Conservation (phyloP, 2,888 invertebrate species). For the Zaprionus lineosus region DNA sequence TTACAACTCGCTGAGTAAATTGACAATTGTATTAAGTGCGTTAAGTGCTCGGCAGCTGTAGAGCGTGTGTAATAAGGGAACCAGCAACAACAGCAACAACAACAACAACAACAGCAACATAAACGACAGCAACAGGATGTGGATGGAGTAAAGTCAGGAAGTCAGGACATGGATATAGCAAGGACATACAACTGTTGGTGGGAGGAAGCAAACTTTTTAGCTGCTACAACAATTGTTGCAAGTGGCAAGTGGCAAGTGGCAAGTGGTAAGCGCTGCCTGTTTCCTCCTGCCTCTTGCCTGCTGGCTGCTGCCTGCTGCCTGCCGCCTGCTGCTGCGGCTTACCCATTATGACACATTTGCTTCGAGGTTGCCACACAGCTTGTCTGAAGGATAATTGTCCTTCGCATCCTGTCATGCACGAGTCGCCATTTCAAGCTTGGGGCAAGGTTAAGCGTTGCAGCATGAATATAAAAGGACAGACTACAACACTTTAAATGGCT, state of each 20-base stretch:
- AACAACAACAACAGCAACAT: no score
- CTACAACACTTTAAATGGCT: no score
- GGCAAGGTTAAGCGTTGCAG: slow-evolving; percentile 42
- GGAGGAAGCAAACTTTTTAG: slow-evolving; percentile 40
- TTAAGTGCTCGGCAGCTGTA: slow-evolving; percentile 51
- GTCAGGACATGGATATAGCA: slow-evolving; percentile 35
- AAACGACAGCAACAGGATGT: no score
- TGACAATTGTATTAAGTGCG: slow-evolving; percentile 70
- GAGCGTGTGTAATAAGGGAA: slow-evolving; percentile 10
- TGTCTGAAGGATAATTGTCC: slow-evolving; percentile 66
- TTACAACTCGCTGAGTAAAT: slow-evolving; percentile 37
- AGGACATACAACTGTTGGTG: slow-evolving; percentile 49
- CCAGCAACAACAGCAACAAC: slow-evolving; percentile 26
- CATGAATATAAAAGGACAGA: no score
- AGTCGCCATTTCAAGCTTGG: slow-evolving; percentile 4
- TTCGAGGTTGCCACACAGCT: slow-evolving; percentile 36
- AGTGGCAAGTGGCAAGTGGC: slow-evolving; percentile 11
- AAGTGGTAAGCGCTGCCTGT: no score
- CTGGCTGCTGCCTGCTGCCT: slow-evolving; percentile 17
- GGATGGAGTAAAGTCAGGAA: no score
- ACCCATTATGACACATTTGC: slow-evolving; percentile 62
- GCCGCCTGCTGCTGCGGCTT: slow-evolving; percentile 23
- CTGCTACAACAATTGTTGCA: slow-evolving; percentile 37
- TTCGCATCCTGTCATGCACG: slow-evolving; percentile 38
- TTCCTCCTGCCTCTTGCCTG: no score